A percentile compares a stretch with the other conserved stretches of the same genome.
phyloP scores from a whole-genome alignment of 2,888 invertebrate genomes.

The Digitonthophagus gazella region DNA sequence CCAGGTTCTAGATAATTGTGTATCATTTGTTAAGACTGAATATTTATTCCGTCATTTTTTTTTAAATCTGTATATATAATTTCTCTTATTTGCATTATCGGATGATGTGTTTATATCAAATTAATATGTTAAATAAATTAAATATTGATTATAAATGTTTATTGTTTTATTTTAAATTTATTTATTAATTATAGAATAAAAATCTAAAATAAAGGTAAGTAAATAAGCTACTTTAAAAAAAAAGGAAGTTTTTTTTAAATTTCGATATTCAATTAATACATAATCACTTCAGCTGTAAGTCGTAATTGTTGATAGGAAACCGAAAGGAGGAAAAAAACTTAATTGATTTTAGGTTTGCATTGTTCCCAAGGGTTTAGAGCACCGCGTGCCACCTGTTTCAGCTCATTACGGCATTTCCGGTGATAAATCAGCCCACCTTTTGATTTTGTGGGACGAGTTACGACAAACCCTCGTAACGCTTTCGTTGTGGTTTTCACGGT shows the following conservation, averaged over 20 bases:
- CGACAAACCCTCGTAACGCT: conserved; percentile 12
- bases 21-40: conserved; percentile 50
- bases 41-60: conserved; percentile 30
- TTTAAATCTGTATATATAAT: neutral
- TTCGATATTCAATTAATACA: too few species aligned
- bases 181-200: neutral
- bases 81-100: neutral
- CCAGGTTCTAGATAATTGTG: conserved; percentile 37
- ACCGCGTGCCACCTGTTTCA: conserved; percentile 48
- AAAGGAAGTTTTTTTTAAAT: neutral
- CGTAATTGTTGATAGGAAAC: neutral
- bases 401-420: conserved; percentile 49
- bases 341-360: conserved; percentile 22
- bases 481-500: neutral
- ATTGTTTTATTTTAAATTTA: neutral
- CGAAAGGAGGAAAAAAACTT: conserved; percentile 12
- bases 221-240: neutral
- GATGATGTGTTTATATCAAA: neutral
- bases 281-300: neutral
- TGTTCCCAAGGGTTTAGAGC: conserved; percentile 24
- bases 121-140: neutral
- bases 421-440: conserved; percentile 44
- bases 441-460: conserved; percentile 20
- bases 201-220: neutral
- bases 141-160: neutral